Evolutionary conservation across 2,888 invertebrate genomes (phyloP).

Genomic region (Malthinus seriepunctatus): DNA sequence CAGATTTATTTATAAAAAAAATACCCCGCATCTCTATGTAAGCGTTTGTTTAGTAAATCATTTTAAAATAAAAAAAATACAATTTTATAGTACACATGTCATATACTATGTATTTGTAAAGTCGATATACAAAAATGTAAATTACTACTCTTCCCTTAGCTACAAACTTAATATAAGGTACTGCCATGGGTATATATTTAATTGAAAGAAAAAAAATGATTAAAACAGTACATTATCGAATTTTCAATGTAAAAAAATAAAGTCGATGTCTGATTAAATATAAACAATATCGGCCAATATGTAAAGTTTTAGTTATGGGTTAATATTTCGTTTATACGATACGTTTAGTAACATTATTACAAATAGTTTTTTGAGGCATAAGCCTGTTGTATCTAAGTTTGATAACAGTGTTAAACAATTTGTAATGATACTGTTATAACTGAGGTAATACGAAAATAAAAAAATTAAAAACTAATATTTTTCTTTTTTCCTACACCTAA

Average conservation of each 20-base stretch:
- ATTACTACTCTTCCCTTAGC: constrained; percentile 35
- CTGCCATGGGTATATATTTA: constrained; percentile 36
- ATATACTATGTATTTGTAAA: constrained; percentile 23
- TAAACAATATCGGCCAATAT: constrained; percentile 41
- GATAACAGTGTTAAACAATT: constrained; percentile 46
- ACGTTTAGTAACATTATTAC: constrained; percentile 42
- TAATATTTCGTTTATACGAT: constrained; percentile 39
- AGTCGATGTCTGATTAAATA: constrained; percentile 43
- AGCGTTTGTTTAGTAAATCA: constrained; percentile 20
- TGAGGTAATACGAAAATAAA: constrained; percentile 43
- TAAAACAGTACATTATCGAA: constrained; percentile 30
- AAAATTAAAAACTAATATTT: neutral
- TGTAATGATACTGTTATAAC: constrained; percentile 48
- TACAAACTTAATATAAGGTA: constrained; percentile 34
- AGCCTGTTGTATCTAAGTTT: constrained; percentile 44
- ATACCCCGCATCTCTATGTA: constrained; percentile 16
- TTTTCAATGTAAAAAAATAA: constrained; percentile 39
- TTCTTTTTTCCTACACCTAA: too few species aligned
- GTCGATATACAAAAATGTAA: constrained; percentile 32
- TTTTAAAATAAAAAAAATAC: constrained; percentile 5
- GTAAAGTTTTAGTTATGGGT: constrained; percentile 40
- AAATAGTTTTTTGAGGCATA: constrained; percentile 40
- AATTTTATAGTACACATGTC: constrained; percentile 31
- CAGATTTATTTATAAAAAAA: constrained; percentile 11
- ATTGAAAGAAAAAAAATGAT: constrained; percentile 15